A percentile compares a stretch with the other conserved stretches of the same genome.
Evolutionary conservation across 1,140 invertebrate species (phyloP).

Genomic region (Saccostrea cuccullata): DNA sequence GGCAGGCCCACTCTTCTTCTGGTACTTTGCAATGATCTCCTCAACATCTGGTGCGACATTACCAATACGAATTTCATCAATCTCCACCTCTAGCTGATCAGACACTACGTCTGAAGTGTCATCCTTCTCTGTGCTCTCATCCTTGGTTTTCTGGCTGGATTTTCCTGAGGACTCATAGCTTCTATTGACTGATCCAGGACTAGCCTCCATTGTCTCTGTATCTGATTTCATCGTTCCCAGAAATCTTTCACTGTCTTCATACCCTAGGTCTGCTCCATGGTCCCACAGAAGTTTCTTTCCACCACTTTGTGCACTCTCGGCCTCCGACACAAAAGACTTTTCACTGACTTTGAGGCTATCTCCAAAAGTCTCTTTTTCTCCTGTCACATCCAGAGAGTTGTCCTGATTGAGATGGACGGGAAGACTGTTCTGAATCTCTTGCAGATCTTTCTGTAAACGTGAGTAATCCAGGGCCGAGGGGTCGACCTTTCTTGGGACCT

Average conservation of each 20-base stretch:
- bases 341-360: constrained; percentile 42
- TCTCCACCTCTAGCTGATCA: constrained; percentile 50
- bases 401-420: constrained; percentile 50
- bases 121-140: constrained; percentile 52
- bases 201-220: constrained; percentile 43
- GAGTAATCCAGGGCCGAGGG: constrained; percentile 64
- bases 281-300: constrained; percentile 68
- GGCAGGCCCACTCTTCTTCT: constrained; percentile 43
- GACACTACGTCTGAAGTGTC: constrained; percentile 46
- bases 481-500: neutral
- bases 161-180: constrained; percentile 46
- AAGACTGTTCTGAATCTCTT: constrained; percentile 72
- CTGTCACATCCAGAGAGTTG: neutral
- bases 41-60: constrained; percentile 60
- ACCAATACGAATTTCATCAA: constrained; percentile 50
- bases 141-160: constrained; percentile 39
- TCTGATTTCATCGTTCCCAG: constrained; percentile 63
- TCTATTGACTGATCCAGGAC: constrained; percentile 35
- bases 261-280: constrained; percentile 70
- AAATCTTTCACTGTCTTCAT: constrained; percentile 61
- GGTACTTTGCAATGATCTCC: constrained; percentile 62
- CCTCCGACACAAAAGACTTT: constrained; percentile 54
- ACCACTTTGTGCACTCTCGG: constrained; percentile 63
- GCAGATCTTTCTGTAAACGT: constrained; percentile 66
- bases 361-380: constrained; percentile 26